phyloP scores from a whole-genome alignment of 2,797 vertebrate species.

The Eulemur rubriventer region DNA sequence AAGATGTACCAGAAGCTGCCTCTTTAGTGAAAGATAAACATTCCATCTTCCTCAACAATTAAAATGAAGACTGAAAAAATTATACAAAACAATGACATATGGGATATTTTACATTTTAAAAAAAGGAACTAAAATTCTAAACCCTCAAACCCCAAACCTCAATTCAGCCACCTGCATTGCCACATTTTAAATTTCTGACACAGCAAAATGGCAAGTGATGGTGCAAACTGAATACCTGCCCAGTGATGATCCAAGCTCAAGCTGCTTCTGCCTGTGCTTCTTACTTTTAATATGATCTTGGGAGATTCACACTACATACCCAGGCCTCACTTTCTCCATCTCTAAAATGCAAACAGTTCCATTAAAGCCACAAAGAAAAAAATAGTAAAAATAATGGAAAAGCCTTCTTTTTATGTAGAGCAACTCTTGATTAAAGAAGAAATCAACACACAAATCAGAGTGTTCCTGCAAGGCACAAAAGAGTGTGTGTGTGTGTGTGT shows the following conservation, averaged over 20 bases:
- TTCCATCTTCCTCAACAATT: background rate
- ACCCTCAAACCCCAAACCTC: background rate
- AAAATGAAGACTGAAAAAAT: background rate
- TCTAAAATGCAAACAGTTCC: background rate
- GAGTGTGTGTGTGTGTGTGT: background rate
- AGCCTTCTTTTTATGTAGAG: background rate
- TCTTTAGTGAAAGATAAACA: background rate
- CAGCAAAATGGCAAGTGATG: background rate
- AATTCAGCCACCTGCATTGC: background rate
- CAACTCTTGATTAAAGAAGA: background rate
- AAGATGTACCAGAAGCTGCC: background rate
- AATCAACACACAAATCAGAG: background rate
- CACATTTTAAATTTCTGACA: background rate
- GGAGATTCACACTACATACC: background rate
- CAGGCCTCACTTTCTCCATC: background rate
- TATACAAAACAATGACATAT: background rate
- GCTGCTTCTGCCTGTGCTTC: background rate
- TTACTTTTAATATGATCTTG: background rate
- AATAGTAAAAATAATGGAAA: background rate
- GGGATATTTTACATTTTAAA: background rate
- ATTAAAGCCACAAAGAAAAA: background rate
- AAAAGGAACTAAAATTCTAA: background rate
- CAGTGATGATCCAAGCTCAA: too few species aligned
- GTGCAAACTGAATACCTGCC: background rate
- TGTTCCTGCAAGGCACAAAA: background rate